These are phyloP conservation scores for Lanistes nyassanus DNA, from an alignment of 1,140 invertebrate genomes.

Conservation along the genomic window DNA sequence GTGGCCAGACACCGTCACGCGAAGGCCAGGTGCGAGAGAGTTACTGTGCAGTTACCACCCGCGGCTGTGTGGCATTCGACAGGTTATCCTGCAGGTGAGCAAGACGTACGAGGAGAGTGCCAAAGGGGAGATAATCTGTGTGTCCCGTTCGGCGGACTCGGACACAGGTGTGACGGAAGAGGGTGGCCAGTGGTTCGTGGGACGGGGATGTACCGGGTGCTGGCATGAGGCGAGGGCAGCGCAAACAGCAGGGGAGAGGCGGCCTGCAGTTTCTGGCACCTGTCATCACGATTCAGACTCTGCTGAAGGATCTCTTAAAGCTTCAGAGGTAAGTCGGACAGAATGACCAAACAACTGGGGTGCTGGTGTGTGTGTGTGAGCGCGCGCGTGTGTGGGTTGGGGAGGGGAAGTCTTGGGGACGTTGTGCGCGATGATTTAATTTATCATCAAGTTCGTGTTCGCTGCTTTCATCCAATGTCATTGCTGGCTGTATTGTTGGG, in stretches of 20 bases:
- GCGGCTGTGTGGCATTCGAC: too few species aligned
- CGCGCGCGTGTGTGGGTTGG: background rate
- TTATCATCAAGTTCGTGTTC: too few species aligned
- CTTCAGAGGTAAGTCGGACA: conserved; percentile 9
- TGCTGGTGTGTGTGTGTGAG: conserved; percentile 7
- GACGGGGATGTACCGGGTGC: background rate
- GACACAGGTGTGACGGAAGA: background rate
- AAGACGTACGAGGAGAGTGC: too few species aligned
- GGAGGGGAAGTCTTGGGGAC: too few species aligned
- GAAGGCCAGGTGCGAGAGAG: too few species aligned
- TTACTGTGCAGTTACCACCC: too few species aligned
- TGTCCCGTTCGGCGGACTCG: background rate
- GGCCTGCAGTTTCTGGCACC: conserved; percentile 21
- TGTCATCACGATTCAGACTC: conserved; percentile 13
- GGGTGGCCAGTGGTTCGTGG: background rate
- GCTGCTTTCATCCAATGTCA: too few species aligned
- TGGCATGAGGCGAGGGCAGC: conserved; percentile 22
- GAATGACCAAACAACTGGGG: background rate
- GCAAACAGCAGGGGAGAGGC: conserved; percentile 19
- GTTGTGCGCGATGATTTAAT: too few species aligned
- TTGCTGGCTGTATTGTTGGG: background rate
- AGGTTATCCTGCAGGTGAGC: too few species aligned
- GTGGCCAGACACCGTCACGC: too few species aligned
- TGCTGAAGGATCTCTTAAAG: conserved; percentile 23
- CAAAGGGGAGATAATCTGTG: too few species aligned